Base-by-base conservation (phyloP, 2,797 vertebrate species). In the Decapterus maruadsi region DNA sequence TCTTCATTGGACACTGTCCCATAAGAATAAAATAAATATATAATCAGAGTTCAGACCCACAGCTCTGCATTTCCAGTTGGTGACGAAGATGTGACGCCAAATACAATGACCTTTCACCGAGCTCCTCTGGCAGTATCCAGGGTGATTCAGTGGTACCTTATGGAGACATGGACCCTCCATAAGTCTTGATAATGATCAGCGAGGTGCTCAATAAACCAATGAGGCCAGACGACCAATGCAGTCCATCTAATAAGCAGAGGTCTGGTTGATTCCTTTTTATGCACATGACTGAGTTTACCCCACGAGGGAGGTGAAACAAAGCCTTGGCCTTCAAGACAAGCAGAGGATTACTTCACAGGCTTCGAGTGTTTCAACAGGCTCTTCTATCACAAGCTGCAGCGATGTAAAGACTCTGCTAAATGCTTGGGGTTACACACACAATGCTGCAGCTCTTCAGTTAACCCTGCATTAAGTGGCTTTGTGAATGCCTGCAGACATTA, bases 151-250 rank as follows among this genome's bases (percentile, higher is more conserved):
- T 58, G 38, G 29, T 17, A n/a, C 8, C 55, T 50, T 31, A 50
- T 26, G n/a, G 26, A 38, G 43, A 55, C 3, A 13, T 26, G 26
- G 11, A 22, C 10, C 20, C 20, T 53, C 50, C 9, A 46, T 22
- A 36, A 16, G 6, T n/a, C 20, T 40, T 34, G 12, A 48, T 63
- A 34, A 46, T 9, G 43, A 17, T 26, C n/a, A 42, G 10, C 50
- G 34, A 53, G 13, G 36, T 54, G 16, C 46, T 61, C 31, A 68
- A 61, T 61, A 61, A 48, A 11, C 22, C 40, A 55, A 26, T 63
- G 31, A 68, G 29, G 50, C 20, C n/a, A 29, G 31, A 62, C 17
- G 34, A 31, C 42, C 20, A 38, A 38, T 61, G 20, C 2, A 68
- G 29, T 56, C 36, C 13, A 29, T 36, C 38, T 40, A 36, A 11